phyloP scores from a whole-genome alignment of 2,113 vertebrate species.

The Parus major region DNA sequence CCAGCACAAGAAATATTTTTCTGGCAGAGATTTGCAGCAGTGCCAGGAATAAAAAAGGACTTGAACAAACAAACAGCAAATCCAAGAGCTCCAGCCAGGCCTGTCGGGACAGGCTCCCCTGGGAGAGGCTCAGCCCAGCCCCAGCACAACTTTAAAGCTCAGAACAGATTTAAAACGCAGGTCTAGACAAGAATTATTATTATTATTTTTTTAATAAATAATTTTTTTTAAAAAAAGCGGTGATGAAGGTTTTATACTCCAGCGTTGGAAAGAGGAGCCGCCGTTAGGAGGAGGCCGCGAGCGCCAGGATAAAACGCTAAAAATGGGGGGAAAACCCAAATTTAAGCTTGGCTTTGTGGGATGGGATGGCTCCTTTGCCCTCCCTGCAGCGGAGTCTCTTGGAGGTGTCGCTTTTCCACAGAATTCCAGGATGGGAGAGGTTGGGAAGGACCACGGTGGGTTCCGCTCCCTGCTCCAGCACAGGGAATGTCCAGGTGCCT shows the following conservation, averaged over 20 bases:
- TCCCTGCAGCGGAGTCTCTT: not conserved
- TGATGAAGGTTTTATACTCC: not conserved
- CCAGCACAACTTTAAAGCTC: not conserved
- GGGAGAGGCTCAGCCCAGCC: conserved; percentile 32
- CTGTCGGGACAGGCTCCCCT: conserved; percentile 34
- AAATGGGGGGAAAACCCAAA: not conserved
- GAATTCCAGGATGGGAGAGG: not conserved
- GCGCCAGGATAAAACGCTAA: not conserved
- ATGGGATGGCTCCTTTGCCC: not conserved
- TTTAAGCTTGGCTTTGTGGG: rapidly evolving
- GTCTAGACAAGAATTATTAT: conserved; percentile 18
- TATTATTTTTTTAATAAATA: not conserved
- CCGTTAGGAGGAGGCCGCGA: not conserved
- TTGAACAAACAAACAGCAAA: conserved; percentile 27
- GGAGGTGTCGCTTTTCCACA: not conserved
- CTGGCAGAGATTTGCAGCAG: not conserved
- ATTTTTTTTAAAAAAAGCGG: too few species aligned
- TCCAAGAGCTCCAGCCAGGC: not conserved
- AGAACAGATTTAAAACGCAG: not conserved
- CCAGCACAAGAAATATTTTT: not conserved
- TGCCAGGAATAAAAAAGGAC: conserved; percentile 19
- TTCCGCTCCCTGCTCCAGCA: not conserved
- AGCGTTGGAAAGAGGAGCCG: rapidly evolving
- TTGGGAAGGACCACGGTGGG: not conserved
- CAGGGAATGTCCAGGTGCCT: not conserved